Conservation (phyloP, 2,888 invertebrate species). For the Macropis europaea region DNA sequence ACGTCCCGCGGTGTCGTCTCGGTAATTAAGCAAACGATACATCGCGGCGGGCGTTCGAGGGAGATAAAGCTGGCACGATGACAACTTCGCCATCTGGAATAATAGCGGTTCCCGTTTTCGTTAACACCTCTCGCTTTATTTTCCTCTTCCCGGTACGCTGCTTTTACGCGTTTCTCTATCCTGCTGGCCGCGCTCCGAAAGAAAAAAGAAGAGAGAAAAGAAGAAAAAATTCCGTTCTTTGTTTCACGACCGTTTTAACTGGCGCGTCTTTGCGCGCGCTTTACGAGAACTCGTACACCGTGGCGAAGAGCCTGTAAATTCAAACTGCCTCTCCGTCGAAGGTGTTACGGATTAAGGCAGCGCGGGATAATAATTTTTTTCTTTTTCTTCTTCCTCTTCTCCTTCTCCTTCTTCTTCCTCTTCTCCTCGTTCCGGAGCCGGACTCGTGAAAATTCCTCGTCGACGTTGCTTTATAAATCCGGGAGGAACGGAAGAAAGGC, state of each 20-base stretch:
- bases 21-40: constrained; percentile 22
- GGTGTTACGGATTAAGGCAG: constrained; percentile 57
- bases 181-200: too few relatives aligned
- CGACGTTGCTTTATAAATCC: constrained; percentile 54
- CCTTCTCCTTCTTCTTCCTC: background rate
- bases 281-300: constrained; percentile 13
- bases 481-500: constrained; percentile 20
- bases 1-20: background rate
- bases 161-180: constrained; percentile 2
- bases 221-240: constrained; percentile 47
- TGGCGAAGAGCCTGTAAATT: constrained; percentile 49
- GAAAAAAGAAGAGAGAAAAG: too few relatives aligned
- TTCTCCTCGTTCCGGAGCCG: background rate
- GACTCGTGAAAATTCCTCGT: constrained; percentile 41
- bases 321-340: constrained; percentile 47
- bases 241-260: constrained; percentile 53
- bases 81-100: constrained; percentile 34
- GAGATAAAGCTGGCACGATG: constrained; percentile 29
- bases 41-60: background rate
- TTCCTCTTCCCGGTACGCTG: background rate
- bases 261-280: constrained; percentile 17
- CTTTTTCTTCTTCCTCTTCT: background rate
- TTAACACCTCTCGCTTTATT: constrained; percentile 48
- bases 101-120: constrained; percentile 40
- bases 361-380: constrained; percentile 15